A percentile compares a stretch with the other conserved stretches of the same genome.
Evolutionary conservation across 1,140 invertebrate species (phyloP).

Genomic region (Papilio polytes): DNA sequence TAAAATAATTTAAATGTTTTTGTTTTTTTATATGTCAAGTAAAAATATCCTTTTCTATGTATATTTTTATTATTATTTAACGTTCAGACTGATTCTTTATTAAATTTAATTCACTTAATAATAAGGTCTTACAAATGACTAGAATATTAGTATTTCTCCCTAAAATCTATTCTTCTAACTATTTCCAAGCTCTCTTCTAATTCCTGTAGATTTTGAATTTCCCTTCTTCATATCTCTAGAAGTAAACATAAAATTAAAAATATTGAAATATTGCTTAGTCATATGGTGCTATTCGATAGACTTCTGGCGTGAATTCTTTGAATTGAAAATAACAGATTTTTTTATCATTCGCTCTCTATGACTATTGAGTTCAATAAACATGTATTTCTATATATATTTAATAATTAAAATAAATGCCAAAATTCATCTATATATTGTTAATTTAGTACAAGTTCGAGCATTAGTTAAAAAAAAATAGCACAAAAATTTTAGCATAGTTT

Average conservation of each 20-base stretch:
- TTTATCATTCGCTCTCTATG: background rate
- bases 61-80: no score
- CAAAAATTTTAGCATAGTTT: background rate
- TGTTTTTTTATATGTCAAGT: no score
- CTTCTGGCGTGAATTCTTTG: background rate
- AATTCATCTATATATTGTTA: background rate
- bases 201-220: background rate
- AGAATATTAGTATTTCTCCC: background rate
- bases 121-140: background rate
- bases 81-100: no score
- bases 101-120: no score
- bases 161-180: background rate
- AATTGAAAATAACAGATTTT: background rate
- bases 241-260: background rate
- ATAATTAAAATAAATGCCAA: slow-evolving; percentile 1
- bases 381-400: background rate
- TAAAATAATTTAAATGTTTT: no score
- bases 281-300: slow-evolving; percentile 17
- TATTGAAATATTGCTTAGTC: background rate
- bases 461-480: background rate
- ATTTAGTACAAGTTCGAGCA: background rate
- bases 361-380: background rate
- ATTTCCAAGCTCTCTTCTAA: slow-evolving; percentile 8
- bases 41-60: no score
- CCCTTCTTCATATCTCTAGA: slow-evolving; percentile 8